Base-by-base conservation (phyloP, 2,888 invertebrate genomes). In the Sesia bembeciformis region DNA sequence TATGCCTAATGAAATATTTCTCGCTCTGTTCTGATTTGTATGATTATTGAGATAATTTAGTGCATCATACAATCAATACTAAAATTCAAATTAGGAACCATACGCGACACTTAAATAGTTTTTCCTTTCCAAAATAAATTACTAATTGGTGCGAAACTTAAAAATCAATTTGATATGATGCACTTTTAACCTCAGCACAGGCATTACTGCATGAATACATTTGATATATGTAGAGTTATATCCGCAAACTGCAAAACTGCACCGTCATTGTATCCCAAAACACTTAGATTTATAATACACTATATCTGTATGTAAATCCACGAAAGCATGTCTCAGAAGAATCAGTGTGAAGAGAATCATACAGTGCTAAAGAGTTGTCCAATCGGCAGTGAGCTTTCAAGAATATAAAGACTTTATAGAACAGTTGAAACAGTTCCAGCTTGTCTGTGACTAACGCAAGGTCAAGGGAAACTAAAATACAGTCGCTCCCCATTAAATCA, bases 271-370 rank as follows among this genome's bases (percentile, higher is more conserved):
- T 72, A 72, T 75, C 77, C 79, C 65, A 63, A 68, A 81, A 85
- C 84, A 87, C 83, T 71, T 86, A 85, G 80, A 69, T 77, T 65
- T 1, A 72, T 60, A 58, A 46, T 23, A 46, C 4, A 46, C n/a
- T 61, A 23, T 64, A 59, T 70, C 66, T 76, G 66, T 72, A 67
- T 67, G 68, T 76, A 70, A 78, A 80, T 83, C 89, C 88, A 88
- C 76, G 89, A 88, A 88, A 89, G 88, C 89, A 89, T 89, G 89
- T 89, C 89, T 88, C 89, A 89, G 89, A 88, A 81, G 78, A 69
- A 73, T 67, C 69, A 84, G 76, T 82, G 81, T 80, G 63, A 55
- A 58, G 58, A 78, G 71, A 78, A 59, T 69, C 68, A 69, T 66
- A 73, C 46, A 74, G 70, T 73, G 79, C 81, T 83, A 76, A 79